These are phyloP conservation scores for Trachelus stipa DNA, from an alignment of 2,888 invertebrate species.

Conservation along the genomic window DNA sequence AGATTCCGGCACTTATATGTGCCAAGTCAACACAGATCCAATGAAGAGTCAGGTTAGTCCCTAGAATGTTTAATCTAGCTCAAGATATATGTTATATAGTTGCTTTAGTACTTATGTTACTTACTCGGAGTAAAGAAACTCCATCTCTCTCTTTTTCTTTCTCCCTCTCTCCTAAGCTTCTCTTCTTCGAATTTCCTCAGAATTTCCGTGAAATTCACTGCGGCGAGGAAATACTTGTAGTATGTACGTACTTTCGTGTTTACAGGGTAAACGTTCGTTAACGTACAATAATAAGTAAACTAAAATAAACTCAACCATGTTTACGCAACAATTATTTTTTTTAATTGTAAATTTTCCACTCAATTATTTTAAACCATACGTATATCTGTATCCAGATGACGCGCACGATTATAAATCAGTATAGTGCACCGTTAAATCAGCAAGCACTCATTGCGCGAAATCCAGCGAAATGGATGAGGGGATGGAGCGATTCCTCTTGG, in stretches of 20 bases:
- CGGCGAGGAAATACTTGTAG: not conserved
- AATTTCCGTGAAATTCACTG: not conserved
- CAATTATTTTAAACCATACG: too few relatives aligned
- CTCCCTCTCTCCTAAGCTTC: not conserved
- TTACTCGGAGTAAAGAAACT: not conserved
- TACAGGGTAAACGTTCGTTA: not conserved
- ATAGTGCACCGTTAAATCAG: not conserved
- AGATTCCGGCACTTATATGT: conserved; percentile 95
- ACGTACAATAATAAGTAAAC: not conserved
- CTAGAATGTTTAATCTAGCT: not conserved
- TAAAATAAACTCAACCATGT: not conserved
- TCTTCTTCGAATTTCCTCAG: not conserved
- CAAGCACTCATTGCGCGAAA: conserved; percentile 3
- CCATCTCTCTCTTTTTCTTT: not conserved
- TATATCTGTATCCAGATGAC: not conserved
- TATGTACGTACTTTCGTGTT: not conserved
- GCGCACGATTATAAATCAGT: not conserved
- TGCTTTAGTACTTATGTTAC: not conserved
- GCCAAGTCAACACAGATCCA: conserved; percentile 92
- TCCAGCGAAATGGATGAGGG: conserved; percentile 27
- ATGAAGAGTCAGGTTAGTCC: conserved; percentile 86
- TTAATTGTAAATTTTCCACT: too few relatives aligned
- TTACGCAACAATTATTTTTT: not conserved
- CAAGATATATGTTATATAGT: not conserved
- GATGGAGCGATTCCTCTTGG: conserved; percentile 23